Conservation (phyloP, 2,113 vertebrate genomes). For the Lycocorax pyrrhopterus region DNA sequence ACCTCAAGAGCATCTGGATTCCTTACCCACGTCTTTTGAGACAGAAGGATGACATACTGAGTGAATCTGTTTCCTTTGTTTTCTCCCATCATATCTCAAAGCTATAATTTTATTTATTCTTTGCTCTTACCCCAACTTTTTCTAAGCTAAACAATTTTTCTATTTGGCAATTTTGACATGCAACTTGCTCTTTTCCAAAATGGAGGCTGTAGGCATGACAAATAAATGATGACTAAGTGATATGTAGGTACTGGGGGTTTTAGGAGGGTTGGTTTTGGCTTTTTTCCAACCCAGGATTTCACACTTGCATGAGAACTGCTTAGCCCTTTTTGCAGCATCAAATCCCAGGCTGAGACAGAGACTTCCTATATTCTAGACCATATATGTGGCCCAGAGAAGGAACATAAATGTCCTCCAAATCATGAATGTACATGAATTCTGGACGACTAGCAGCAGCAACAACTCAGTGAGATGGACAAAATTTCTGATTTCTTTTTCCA, state of each 20-base stretch:
- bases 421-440: rapidly evolving
- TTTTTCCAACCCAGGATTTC: background rate
- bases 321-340: background rate
- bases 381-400: background rate
- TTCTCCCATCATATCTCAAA: background rate
- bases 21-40: background rate
- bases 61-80: background rate
- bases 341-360: background rate
- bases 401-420: background rate
- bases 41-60: background rate
- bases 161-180: background rate
- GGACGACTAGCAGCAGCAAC: background rate
- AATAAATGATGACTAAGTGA: background rate
- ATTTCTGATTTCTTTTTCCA: background rate
- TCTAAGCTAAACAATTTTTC: background rate
- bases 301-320: background rate
- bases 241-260: background rate
- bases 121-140: background rate
- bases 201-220: background rate
- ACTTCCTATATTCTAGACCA: background rate
- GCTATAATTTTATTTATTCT: background rate
- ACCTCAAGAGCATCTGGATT: background rate
- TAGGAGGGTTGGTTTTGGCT: rapidly evolving
- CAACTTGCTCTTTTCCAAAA: background rate
- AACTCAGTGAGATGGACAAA: background rate